These are phyloP conservation scores for Drosophila bipectinata DNA, from an alignment of 1,140 invertebrate species.

Conservation along the genomic window DNA sequence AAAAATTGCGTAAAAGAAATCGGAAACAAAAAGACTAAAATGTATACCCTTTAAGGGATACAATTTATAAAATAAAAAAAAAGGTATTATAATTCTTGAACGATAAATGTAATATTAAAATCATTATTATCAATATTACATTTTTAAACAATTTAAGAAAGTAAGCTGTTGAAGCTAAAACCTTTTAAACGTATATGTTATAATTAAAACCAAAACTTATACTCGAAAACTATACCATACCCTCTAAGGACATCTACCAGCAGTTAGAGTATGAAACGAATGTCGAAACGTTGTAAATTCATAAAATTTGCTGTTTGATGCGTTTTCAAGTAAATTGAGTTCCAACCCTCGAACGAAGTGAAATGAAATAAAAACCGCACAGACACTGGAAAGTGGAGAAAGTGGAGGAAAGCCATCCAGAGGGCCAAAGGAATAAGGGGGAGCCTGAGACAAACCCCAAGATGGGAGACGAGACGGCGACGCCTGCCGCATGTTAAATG, in stretches of 20 bases:
- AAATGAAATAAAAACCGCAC: conserved; percentile 81
- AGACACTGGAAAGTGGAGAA: conserved; percentile 41
- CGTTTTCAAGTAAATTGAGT: conserved; percentile 82
- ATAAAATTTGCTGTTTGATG: conserved; percentile 82
- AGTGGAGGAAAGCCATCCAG: conserved; percentile 1
- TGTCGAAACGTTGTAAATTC: conserved; percentile 79
- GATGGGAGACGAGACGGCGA: conserved; percentile 63
- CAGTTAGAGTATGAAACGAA: conserved; percentile 30
- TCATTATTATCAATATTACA: too few relatives aligned
- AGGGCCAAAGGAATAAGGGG: neutral
- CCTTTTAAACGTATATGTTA: too few relatives aligned
- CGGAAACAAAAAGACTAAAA: neutral
- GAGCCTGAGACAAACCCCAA: conserved; percentile 15
- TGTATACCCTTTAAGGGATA: neutral
- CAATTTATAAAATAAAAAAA: neutral
- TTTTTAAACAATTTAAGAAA: too few relatives aligned
- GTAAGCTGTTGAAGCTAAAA: too few relatives aligned
- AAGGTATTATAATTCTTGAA: too few relatives aligned
- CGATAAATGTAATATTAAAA: too few relatives aligned
- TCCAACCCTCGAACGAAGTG: conserved; percentile 79
- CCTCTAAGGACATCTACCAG: neutral
- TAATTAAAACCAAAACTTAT: too few relatives aligned
- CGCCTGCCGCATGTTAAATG: conserved; percentile 80
- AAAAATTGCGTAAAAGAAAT: neutral
- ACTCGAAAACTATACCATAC: too few relatives aligned